Evolutionary conservation across 2,113 vertebrate genomes (phyloP).

Genomic region (Cepphus grylle): DNA sequence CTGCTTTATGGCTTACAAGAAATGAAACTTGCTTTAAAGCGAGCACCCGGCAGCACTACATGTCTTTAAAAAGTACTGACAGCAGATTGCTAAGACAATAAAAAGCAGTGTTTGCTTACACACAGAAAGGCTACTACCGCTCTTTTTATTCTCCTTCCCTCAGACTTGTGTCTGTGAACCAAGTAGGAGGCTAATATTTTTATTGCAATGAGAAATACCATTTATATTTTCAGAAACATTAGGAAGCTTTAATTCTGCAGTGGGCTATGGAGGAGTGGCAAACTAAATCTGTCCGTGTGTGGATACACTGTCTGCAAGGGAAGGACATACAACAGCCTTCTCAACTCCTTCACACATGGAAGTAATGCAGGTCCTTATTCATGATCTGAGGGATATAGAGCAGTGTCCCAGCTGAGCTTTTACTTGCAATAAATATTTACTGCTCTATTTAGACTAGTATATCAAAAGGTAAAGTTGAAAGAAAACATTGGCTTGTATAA

Average conservation of each 20-base stretch:
- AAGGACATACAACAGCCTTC: background rate
- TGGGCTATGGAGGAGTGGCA: background rate
- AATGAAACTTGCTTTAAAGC: background rate
- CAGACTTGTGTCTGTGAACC: background rate
- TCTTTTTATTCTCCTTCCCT: background rate
- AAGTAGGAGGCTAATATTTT: background rate
- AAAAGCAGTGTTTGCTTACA: background rate
- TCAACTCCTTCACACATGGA: background rate
- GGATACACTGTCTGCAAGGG: background rate
- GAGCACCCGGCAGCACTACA: background rate
- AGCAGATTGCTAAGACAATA: background rate
- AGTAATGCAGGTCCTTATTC: background rate
- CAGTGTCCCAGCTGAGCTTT: background rate
- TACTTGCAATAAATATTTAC: background rate
- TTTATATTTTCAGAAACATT: background rate
- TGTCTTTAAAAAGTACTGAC: background rate
- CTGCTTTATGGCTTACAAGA: background rate
- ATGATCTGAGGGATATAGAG: accelerated
- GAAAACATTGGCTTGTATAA: background rate
- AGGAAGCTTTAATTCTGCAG: background rate
- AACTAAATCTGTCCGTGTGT: background rate
- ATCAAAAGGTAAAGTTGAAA: background rate
- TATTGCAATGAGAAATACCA: background rate
- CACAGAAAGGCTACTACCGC: background rate
- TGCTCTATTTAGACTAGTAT: background rate